Evolutionary conservation across 2,888 invertebrate genomes (phyloP).

Genomic region (Lamellibrachia columna): DNA sequence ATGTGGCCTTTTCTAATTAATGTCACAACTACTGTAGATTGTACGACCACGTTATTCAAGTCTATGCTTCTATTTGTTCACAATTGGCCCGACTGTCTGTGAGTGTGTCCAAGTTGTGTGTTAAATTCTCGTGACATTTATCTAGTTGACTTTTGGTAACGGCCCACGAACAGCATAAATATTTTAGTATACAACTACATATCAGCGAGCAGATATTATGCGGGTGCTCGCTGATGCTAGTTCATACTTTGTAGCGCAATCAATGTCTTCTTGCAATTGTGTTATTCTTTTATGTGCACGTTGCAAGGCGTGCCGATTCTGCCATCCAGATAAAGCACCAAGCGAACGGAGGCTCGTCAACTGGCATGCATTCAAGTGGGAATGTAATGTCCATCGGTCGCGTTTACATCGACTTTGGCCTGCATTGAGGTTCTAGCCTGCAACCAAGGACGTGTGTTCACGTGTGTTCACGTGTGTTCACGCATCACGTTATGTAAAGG

Average conservation of each 20-base stretch:
- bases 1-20: not conserved
- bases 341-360: not conserved
- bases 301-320: not conserved
- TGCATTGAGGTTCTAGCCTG: not conserved
- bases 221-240: no score
- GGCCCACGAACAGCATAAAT: not conserved
- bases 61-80: not conserved
- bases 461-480: no score
- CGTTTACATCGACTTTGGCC: no score
- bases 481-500: no score
- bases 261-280: no score
- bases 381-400: not conserved
- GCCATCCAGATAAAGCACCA: not conserved
- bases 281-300: not conserved
- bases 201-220: not conserved
- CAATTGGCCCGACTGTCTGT: not conserved
- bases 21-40: not conserved
- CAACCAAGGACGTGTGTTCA: not conserved
- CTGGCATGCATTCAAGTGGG: no score
- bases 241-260: no score
- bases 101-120: not conserved
- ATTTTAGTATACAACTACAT: not conserved
- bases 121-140: not conserved
- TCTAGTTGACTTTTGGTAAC: not conserved
- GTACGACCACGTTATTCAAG: not conserved